These are phyloP conservation scores for Entomyzon cyanotis DNA, from an alignment of 2,113 vertebrate genomes.

Conservation along the genomic window DNA sequence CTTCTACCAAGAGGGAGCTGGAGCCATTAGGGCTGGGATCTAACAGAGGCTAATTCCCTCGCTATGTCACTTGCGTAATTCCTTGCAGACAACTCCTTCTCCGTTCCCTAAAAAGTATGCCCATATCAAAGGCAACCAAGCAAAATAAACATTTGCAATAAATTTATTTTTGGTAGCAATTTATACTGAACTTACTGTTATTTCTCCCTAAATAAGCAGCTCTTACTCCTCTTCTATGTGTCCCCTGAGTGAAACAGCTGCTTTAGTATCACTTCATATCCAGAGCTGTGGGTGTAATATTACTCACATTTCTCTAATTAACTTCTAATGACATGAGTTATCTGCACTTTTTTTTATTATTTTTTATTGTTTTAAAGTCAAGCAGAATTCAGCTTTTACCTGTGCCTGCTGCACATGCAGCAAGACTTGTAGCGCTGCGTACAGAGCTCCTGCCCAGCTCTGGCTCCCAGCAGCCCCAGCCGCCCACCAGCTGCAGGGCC, in stretches of 20 bases:
- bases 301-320: conserved; percentile 48
- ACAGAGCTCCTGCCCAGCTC: background rate
- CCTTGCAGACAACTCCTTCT: background rate
- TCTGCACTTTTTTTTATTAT: conserved; percentile 6
- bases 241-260: conserved; percentile 3
- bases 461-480: background rate
- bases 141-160: conserved; percentile 55
- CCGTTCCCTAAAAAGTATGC: background rate
- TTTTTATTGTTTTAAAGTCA: conserved; percentile 33
- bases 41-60: background rate
- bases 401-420: background rate
- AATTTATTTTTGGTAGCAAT: conserved; percentile 51
- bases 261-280: conserved; percentile 11
- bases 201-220: conserved; percentile 32
- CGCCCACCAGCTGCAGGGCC: background rate
- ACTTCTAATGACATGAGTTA: conserved; percentile 33
- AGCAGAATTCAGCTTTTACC: background rate
- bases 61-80: conserved; percentile 9
- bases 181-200: conserved; percentile 27
- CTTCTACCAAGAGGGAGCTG: background rate
- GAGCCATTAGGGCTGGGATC: conserved; percentile 1
- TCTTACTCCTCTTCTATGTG: background rate
- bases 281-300: background rate
- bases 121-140: conserved; percentile 30
- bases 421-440: fast-evolving